Conservation (phyloP, 2,797 vertebrate species). For the Catharus ustulatus region DNA sequence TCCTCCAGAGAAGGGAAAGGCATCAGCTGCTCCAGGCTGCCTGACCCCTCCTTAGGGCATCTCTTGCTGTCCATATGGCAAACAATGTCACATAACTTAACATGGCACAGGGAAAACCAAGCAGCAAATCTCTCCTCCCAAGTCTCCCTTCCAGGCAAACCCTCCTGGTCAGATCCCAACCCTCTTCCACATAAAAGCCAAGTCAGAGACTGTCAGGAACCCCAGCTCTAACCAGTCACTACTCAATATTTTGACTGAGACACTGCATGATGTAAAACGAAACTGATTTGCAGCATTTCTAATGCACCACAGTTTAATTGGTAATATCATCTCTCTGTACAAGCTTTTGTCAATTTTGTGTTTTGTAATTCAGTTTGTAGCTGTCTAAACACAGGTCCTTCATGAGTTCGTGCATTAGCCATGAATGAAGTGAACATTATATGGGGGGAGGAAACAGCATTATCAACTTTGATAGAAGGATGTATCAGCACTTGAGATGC, state of each 20-base stretch:
- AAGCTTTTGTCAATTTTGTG: conserved; percentile 14
- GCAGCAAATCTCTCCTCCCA: background rate
- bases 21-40: background rate
- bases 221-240: background rate
- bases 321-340: conserved; percentile 40
- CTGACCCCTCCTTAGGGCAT: background rate
- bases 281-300: conserved; percentile 44
- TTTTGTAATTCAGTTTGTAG: conserved; percentile 8
- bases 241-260: background rate
- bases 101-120: background rate
- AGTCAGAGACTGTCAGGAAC: background rate
- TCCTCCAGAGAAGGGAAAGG: background rate
- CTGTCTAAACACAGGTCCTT: conserved; percentile 34
- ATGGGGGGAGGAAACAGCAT: background rate
- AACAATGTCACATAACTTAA: background rate
- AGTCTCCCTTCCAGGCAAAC: background rate
- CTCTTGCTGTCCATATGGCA: background rate
- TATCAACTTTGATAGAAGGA: background rate
- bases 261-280: conserved; percentile 22
- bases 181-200: background rate
- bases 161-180: fast-evolving
- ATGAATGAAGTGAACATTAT: background rate
- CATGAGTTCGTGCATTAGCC: background rate
- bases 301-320: conserved; percentile 63
- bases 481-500: background rate